Percentiles rank a stretch among this genome's conserved stretches.
phyloP scores from a whole-genome alignment of 2,113 vertebrate species.

The Caranx melampygus region DNA sequence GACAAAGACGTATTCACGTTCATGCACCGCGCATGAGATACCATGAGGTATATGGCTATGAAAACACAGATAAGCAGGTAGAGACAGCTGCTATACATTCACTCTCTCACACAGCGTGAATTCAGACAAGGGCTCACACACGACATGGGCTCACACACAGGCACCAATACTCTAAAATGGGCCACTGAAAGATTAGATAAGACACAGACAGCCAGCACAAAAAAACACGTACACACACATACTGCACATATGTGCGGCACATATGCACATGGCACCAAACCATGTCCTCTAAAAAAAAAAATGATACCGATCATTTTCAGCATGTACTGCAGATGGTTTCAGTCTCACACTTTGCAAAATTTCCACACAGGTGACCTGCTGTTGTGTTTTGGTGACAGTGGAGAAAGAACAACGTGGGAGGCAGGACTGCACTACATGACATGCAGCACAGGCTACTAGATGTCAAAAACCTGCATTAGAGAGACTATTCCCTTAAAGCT shows the following conservation, averaged over 20 bases:
- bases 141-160: conserved; percentile 17
- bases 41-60: conserved; percentile 15
- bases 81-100: conserved; percentile 8
- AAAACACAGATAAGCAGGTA: conserved; percentile 30
- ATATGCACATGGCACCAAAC: neutral
- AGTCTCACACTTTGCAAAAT: no score
- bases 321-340: no score
- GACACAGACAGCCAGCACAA: neutral
- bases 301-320: no score
- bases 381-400: no score
- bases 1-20: conserved; percentile 2
- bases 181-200: conserved; percentile 34
- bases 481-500: neutral
- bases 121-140: conserved; percentile 21
- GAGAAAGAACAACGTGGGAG: no score
- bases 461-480: neutral
- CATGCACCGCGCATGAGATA: neutral
- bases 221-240: neutral
- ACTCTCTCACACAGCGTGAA: conserved; percentile 5
- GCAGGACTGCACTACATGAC: no score
- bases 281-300: no score
- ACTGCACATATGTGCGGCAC: neutral
- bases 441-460: no score
- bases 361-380: no score
- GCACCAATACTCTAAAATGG: conserved; percentile 30